phyloP scores from a whole-genome alignment of 2,888 invertebrate species.

The Mythimna albipuncta region DNA sequence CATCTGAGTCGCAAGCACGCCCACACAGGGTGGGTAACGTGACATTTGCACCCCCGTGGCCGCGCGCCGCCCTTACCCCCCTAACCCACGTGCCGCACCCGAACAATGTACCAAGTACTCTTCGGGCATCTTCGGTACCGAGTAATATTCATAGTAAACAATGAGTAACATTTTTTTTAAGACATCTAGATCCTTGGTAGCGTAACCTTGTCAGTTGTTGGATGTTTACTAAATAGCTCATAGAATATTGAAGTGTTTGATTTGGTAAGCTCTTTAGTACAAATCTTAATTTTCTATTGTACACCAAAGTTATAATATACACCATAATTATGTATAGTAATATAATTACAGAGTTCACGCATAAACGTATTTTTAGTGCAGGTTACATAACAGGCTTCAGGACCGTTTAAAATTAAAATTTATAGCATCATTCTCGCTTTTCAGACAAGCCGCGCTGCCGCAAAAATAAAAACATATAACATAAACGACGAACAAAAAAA shows the following conservation, averaged over 20 bases:
- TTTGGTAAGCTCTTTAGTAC: too few relatives aligned
- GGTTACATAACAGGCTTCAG: background rate
- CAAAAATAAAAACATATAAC: constrained; percentile 25
- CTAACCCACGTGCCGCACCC: constrained; percentile 71
- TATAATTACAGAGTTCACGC: too few relatives aligned
- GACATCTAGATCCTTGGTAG: constrained; percentile 7
- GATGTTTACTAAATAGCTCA: background rate
- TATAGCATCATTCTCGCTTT: constrained; percentile 9
- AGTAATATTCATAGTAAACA: constrained; percentile 68
- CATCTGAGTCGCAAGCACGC: constrained; percentile 68
- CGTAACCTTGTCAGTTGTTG: constrained; percentile 8
- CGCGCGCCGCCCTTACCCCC: constrained; percentile 51
- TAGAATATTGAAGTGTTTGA: background rate
- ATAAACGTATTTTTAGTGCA: background rate
- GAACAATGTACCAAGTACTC: constrained; percentile 66
- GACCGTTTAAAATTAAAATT: constrained; percentile 6
- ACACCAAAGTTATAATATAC: too few relatives aligned
- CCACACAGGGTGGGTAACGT: constrained; percentile 75
- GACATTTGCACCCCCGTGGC: constrained; percentile 76
- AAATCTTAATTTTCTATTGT: too few relatives aligned
- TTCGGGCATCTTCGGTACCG: constrained; percentile 58
- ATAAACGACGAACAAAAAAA: constrained; percentile 19
- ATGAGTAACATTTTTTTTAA: constrained; percentile 53
- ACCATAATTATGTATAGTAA: too few relatives aligned
- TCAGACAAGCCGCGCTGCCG: constrained; percentile 12